A percentile compares a stretch with the other conserved stretches of the same genome.
Evolutionary conservation across 2,113 vertebrate species (phyloP).

Genomic region (Hyla sarda): DNA sequence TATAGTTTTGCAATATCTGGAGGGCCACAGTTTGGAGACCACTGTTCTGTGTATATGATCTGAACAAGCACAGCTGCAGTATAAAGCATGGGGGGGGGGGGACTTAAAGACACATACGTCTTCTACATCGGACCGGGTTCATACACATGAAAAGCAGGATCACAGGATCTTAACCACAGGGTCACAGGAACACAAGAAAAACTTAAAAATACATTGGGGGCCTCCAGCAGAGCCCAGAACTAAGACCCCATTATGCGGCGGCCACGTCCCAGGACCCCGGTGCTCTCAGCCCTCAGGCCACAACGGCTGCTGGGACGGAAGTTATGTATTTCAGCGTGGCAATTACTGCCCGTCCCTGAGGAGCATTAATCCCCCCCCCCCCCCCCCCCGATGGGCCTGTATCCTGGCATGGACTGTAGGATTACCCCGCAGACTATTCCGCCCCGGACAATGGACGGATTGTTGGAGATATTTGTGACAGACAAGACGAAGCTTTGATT

Average conservation of each 20-base stretch:
- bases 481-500: constrained; percentile 35
- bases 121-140: not conserved
- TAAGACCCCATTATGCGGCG: not conserved
- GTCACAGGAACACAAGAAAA: not conserved
- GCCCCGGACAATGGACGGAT: not conserved
- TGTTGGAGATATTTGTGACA: constrained; percentile 15
- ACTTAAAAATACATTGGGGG: not conserved
- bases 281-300: constrained; percentile 1
- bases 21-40: no score
- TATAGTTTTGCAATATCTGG: no score
- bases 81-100: not conserved
- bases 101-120: not conserved
- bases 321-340: not conserved
- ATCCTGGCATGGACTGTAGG: constrained; percentile 8
- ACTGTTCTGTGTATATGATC: no score
- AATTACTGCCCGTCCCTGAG: constrained; percentile 12
- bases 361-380: not conserved
- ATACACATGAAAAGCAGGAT: not conserved
- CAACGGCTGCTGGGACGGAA: not conserved
- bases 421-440: constrained; percentile 10
- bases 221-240: not conserved
- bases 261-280: not conserved
- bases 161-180: not conserved
- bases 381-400: not conserved
- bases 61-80: no score